Percentiles rank a stretch among this genome's conserved stretches.
These are phyloP conservation scores for Deilephila porcellus DNA, from an alignment of 2,888 invertebrate genomes.

Conservation along the genomic window DNA sequence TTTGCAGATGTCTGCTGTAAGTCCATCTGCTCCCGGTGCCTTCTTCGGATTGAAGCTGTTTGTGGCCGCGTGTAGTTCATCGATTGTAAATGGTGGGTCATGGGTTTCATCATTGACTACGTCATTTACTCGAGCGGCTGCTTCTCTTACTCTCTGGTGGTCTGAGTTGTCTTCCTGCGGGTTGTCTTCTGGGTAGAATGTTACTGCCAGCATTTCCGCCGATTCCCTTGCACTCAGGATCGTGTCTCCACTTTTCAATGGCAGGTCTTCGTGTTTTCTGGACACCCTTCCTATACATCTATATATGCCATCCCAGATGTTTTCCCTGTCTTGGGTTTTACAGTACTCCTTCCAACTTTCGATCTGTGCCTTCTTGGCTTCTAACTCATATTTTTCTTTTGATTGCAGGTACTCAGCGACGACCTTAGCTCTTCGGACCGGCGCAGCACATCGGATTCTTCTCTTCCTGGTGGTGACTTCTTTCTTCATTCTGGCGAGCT, in stretches of 20 bases:
- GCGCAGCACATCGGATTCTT: not conserved
- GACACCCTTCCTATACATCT: not conserved
- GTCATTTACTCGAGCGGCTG: no score
- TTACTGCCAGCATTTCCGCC: not conserved
- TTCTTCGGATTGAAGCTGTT: conserved; percentile 34
- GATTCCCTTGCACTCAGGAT: conserved; percentile 1
- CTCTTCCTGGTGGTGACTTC: no score
- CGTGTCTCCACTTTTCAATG: not conserved
- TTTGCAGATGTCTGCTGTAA: conserved; percentile 40
- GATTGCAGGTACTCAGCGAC: conserved; percentile 28
- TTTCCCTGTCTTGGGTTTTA: conserved; percentile 34
- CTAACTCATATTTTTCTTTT: conserved; percentile 6
- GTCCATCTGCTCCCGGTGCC: conserved; percentile 39
- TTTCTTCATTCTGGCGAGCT: no score
- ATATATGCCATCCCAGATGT: conserved; percentile 35
- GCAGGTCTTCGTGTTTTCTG: conserved; percentile 23
- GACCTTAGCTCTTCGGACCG: conserved; percentile 28
- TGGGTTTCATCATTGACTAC: not conserved
- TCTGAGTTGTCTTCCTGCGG: no score
- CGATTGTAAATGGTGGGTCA: conserved; percentile 34
- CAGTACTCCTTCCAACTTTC: conserved; percentile 38
- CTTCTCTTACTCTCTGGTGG: no score
- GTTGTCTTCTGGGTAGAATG: no score
- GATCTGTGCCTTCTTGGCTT: not conserved
- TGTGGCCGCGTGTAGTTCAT: conserved; percentile 29